Evolutionary conservation across 2,797 vertebrate genomes (phyloP).

Genomic region (Fundulus diaphanus): DNA sequence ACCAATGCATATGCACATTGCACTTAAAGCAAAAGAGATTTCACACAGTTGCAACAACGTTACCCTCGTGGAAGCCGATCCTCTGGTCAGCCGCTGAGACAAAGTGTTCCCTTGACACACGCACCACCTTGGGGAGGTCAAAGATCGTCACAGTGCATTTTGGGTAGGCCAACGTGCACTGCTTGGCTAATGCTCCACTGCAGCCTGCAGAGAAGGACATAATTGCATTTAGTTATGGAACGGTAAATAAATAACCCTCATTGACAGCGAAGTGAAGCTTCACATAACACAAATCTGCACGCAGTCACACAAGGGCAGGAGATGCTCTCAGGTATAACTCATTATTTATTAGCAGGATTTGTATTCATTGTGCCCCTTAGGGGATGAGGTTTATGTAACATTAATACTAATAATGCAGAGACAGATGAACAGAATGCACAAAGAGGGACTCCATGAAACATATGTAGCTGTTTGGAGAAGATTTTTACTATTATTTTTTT

Average conservation of each 20-base stretch:
- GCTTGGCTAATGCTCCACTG: conserved; percentile 87
- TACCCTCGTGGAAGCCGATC: conserved; percentile 86
- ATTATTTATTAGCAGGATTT: conserved; percentile 58
- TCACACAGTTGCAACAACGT: conserved; percentile 14
- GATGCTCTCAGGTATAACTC: conserved; percentile 40
- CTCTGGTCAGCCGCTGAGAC: conserved; percentile 58
- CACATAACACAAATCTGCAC: conserved; percentile 11
- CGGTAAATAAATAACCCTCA: conserved; percentile 46
- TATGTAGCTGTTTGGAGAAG: conserved; percentile 20
- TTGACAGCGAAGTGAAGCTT: conserved; percentile 40
- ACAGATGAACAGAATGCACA: conserved; percentile 43
- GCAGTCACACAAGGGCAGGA: conserved; percentile 18
- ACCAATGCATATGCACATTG: neutral
- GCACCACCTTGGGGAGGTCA: conserved; percentile 87
- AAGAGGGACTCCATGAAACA: conserved; percentile 12
- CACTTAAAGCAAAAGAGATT: conserved; percentile 15
- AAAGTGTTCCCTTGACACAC: conserved; percentile 78
- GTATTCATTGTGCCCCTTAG: conserved; percentile 42
- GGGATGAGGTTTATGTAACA: conserved; percentile 54
- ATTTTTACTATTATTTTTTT: neutral
- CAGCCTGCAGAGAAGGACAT: conserved; percentile 80
- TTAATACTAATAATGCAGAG: conserved; percentile 53
- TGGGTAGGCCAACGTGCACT: conserved; percentile 84
- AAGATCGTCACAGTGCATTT: conserved; percentile 84
- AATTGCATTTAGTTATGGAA: conserved; percentile 48